Evolutionary conservation across 2,797 vertebrate species (phyloP), one percentile per base, ranked within the genome.

Genomic region (Lepidocolaptes lacrymiger): DNA sequence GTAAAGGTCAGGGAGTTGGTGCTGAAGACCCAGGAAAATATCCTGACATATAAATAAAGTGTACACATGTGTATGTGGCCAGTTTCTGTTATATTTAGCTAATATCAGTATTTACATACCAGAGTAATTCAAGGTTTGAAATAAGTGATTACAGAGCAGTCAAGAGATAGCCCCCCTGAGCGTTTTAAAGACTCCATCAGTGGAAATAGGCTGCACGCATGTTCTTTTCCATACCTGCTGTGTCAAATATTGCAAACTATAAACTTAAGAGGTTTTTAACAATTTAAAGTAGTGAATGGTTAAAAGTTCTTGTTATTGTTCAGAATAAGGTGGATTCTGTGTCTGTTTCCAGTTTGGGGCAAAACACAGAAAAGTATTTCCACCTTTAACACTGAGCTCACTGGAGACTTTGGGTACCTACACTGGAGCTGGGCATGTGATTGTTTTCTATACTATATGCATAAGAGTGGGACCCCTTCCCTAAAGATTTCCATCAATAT

Each of bases 61-160:
- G 26, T 64, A 87, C 41, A 54, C 28, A 48, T 58, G 46, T 62
- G 37, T 68, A 91, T 28, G 43, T 39, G 37, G 32, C 15, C 48
- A 93, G 39, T 85, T 89, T 76, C 55, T 61, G 19, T 75, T 87
- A 37, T 51, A 88, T 83, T 93, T 78, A 88, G 27, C 54, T 91
- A 82, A 64, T 95, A 89, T 77, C n/a, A 21, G 61, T 68, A 92
- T 83, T 94, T 96, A 81, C 81, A 77, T 77, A 72, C 21, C 72
- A 83, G 72, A 75, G 24, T 71, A 94, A 89, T 88, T 87, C 61
- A 77, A 85, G 22, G 20, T 81, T 94, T 94, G 56, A 86, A 95
- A 81, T 58, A 89, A 34, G 16, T 37, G 54, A 93, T 89, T 83
- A 37, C 41, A 63, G 27, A 85, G 27, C 22, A 79, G n/a, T 14